Percentiles rank a stretch among this genome's conserved stretches.
Conservation (phyloP, 2,888 invertebrate genomes). For the Pterobdella sp. region DNA sequence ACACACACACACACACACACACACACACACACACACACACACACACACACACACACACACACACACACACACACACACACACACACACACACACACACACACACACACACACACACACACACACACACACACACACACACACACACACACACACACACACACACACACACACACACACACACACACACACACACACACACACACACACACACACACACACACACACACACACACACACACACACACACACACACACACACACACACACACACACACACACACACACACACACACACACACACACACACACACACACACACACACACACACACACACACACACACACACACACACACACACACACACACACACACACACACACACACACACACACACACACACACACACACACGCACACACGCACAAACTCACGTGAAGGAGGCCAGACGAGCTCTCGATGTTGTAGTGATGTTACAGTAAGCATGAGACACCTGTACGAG, state of each 20-base stretch:
- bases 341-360: constrained; percentile 20
- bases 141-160: constrained; percentile 16
- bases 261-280: constrained; percentile 13
- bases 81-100: constrained; percentile 14
- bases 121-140: constrained; percentile 16
- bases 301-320: constrained; percentile 11
- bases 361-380: constrained; percentile 23
- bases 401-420: constrained; percentile 10
- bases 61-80: constrained; percentile 12
- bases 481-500: no score
- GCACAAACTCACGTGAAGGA: no score
- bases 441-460: no score
- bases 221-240: constrained; percentile 13
- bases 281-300: constrained; percentile 17
- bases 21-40: constrained; percentile 16
- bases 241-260: constrained; percentile 8
- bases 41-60: constrained; percentile 14
- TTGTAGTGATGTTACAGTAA: no score
- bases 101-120: constrained; percentile 14
- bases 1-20: constrained; percentile 16
- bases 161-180: constrained; percentile 16
- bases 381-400: constrained; percentile 19
- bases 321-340: constrained; percentile 15
- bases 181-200: constrained; percentile 16
- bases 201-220: constrained; percentile 16